A percentile compares a stretch with the other conserved stretches of the same genome.
These are phyloP conservation scores for Luperina nickerlii DNA, from an alignment of 2,888 invertebrate species.

Conservation along the genomic window DNA sequence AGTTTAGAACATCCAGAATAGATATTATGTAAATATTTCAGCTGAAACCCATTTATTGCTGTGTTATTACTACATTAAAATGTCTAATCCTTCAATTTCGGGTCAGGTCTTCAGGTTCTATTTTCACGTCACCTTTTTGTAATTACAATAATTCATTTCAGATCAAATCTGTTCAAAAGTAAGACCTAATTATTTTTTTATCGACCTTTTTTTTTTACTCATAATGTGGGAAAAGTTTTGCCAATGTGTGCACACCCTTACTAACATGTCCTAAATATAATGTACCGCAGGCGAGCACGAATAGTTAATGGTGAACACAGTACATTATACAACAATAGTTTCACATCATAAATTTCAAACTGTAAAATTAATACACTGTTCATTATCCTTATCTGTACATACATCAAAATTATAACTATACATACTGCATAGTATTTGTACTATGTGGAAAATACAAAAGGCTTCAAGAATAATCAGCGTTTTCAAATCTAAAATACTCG, in stretches of 20 bases:
- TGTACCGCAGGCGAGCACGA: conserved; percentile 1
- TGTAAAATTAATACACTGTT: conserved; percentile 28
- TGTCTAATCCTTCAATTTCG: too few relatives aligned
- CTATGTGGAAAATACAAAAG: conserved; percentile 17
- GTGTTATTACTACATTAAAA: too few relatives aligned
- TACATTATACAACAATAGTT: conserved; percentile 25
- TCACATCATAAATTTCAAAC: conserved; percentile 4
- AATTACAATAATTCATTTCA: neutral
- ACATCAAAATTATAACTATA: conserved; percentile 24
- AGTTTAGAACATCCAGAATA: neutral
- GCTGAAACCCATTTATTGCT: too few relatives aligned
- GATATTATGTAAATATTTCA: neutral
- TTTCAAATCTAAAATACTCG: neutral
- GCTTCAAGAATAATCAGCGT: conserved; percentile 12
- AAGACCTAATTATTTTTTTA: too few relatives aligned
- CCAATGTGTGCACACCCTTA: conserved; percentile 1
- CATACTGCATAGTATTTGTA: neutral
- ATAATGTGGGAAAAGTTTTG: neutral
- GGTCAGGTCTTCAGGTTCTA: too few relatives aligned
- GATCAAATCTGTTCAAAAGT: neutral
- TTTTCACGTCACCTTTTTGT: neutral
- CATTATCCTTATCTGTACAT: conserved; percentile 35
- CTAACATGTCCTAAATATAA: neutral
- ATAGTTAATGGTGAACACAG: neutral
- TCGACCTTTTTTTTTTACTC: neutral